Evolutionary conservation across 2,888 invertebrate species (phyloP), one percentile per base, ranked within the genome.

Genomic region (Lapara coniferarum): DNA sequence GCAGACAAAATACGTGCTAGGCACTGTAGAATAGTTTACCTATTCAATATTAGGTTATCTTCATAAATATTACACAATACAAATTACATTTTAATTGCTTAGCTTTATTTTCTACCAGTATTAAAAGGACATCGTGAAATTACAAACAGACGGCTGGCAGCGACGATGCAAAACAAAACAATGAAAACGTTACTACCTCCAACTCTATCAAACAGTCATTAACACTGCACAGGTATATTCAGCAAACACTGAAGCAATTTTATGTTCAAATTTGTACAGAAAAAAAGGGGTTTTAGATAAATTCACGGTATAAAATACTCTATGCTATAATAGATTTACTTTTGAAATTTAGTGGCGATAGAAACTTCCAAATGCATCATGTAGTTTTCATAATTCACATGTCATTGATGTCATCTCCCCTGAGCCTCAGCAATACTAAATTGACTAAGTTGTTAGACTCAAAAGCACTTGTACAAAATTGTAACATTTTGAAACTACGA

Each of bases 161-260:
- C 53, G 63, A 59, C 63, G 68, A 37, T 63, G 25, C 37, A 53
- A 69, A 52, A 77, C 75, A 79, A 78, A 77, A 78, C 75, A 78
- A 76, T 71, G 69, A 72, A 67, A 75, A 73, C 70, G 75, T 76
- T 75, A 58, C 57, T 37, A 73, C 75, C 67, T 72, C 71, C 72
- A 75, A 70, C 75, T 76, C 77, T 77, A 81, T 83, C 79, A 80
- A 78, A 78, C 75, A 81, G 77, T 80, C 79, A 78, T 82, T 83
- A 81, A 79, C 76, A 73, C 71, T 72, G 74, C 72, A 70, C 70
- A 75, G 68, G 72, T 75, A 77, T 75, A 76, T 77, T 77, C 71
- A 75, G 72, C 77, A 78, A 80, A 80, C 77, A 79, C 73, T 71
- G 68, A 73, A 78, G 75, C 76, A 77, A 77, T 80, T 82, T 76